Conservation (phyloP, 35 echinoderm and acorn worm species). For the Chiridota heheva region DNA sequence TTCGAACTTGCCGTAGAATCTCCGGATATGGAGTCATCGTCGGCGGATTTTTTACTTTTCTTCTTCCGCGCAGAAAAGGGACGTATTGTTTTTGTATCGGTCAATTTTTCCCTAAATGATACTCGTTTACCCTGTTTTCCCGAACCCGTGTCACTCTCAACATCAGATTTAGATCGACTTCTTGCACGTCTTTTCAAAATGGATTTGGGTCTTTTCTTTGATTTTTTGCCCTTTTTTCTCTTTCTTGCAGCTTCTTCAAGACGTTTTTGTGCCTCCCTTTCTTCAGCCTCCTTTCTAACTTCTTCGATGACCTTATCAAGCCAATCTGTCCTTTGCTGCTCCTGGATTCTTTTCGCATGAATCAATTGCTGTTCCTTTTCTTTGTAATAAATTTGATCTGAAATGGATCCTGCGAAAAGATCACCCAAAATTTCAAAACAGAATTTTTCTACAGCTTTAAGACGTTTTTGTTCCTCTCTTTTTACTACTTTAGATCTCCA, state of each 20-base stretch:
- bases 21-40: not conserved
- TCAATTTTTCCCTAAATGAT: slow-evolving; percentile 31
- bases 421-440: slow-evolving; percentile 23
- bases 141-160: slow-evolving; percentile 4
- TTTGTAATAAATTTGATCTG: slow-evolving; percentile 13
- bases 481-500: slow-evolving; percentile 18
- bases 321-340: slow-evolving; percentile 29
- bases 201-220: slow-evolving; percentile 26
- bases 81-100: slow-evolving; percentile 23
- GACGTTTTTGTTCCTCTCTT: slow-evolving; percentile 7
- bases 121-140: slow-evolving; percentile 17
- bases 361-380: slow-evolving; percentile 29
- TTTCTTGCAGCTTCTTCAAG: not conserved
- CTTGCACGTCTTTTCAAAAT: slow-evolving; percentile 21
- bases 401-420: not conserved
- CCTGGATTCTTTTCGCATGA: not conserved
- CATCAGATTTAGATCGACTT: not conserved
- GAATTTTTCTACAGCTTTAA: slow-evolving; percentile 9
- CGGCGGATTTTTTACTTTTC: slow-evolving; percentile 12
- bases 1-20: not conserved
- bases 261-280: slow-evolving; percentile 15
- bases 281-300: slow-evolving; percentile 6
- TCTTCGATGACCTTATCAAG: slow-evolving; percentile 10
- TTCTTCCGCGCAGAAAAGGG: slow-evolving; percentile 5
- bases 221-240: not conserved